Base-by-base conservation (phyloP, 1,140 invertebrate species). In the Chionoecetes opilio region DNA sequence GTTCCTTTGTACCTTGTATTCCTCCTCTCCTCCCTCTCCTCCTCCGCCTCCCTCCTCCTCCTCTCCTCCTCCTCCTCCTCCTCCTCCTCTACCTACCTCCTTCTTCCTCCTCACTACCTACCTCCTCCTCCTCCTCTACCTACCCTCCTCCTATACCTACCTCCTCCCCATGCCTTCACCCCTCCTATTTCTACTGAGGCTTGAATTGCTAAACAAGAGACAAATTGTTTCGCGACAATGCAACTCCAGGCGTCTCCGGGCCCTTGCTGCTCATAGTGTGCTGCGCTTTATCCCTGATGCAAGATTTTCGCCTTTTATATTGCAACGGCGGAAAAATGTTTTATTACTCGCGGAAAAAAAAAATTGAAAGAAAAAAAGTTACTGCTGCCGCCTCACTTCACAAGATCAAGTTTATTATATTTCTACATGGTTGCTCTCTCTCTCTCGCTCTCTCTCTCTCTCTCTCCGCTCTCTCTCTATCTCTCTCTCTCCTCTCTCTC, bases 241-340 rank as follows among this genome's bases (percentile, higher is more conserved):
- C 63, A 75, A 17, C n/a, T 75, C 63, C 63, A 21, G 21, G 21
- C 63, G 21, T 0, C 63, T 75, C 63, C 5, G 46, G 46, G 11
- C 21, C 46, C 46, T n/a, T 21, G 63, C 21, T 75, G 46, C 63
- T 17, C n/a, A 75, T 75, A 75, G 26, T 75, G 63, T 75, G 21
- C 63, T n/a, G 63, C 63, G 21, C 63, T 75, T 5, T 75, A 75
- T 75, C n/a, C n/a, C 63, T n/a, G 63, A 17, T 75, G 63, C 63
- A 75, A 75, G 26, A 75, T 75, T 11, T n/a, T 26, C n/a, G 6
- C 63, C 63, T 75, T n/a, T 75, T 75, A 75, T n/a, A 75, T 26
- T 26, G 63, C 63, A n/a, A 75, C n/a, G n/a, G n/a, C n/a, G 63
- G 63, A 75, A 53, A n/a, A 75, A 75, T 75, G n/a, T 75, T 75